These are phyloP conservation scores for Montipora sp. DNA, from an alignment of 64 coral and sea anemone genomes.

Conservation along the genomic window DNA sequence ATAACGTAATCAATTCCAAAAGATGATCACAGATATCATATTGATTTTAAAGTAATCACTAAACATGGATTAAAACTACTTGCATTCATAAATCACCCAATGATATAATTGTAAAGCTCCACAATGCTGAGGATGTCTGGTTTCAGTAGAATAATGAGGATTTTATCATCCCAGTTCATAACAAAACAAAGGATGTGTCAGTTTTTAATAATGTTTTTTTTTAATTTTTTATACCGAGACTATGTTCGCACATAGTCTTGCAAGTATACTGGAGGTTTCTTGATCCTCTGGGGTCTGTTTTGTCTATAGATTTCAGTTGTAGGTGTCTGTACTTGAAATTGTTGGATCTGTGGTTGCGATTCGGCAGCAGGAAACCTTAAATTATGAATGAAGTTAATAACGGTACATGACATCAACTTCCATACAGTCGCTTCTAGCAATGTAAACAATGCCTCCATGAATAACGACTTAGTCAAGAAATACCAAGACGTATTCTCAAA, in stretches of 20 bases:
- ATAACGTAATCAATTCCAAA: not conserved
- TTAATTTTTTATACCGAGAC: too few species aligned
- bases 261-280: not conserved
- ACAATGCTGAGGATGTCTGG: not conserved
- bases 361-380: not conserved
- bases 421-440: too few species aligned
- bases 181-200: not conserved
- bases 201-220: not conserved
- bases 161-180: not conserved
- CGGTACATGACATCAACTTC: not conserved
- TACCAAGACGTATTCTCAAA: too few species aligned
- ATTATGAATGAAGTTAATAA: too few species aligned
- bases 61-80: too few species aligned
- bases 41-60: too few species aligned
- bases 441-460: too few species aligned
- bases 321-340: not conserved
- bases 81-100: not conserved
- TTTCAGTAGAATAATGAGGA: not conserved
- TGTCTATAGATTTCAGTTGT: not conserved
- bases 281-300: not conserved
- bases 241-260: not conserved
- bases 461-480: too few species aligned
- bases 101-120: not conserved
- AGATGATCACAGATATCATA: too few species aligned
- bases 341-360: conserved; percentile 3